Evolutionary conservation across 2,888 invertebrate genomes (phyloP), one percentile per base, ranked within the genome.

Genomic region (Julus scandinavius): DNA sequence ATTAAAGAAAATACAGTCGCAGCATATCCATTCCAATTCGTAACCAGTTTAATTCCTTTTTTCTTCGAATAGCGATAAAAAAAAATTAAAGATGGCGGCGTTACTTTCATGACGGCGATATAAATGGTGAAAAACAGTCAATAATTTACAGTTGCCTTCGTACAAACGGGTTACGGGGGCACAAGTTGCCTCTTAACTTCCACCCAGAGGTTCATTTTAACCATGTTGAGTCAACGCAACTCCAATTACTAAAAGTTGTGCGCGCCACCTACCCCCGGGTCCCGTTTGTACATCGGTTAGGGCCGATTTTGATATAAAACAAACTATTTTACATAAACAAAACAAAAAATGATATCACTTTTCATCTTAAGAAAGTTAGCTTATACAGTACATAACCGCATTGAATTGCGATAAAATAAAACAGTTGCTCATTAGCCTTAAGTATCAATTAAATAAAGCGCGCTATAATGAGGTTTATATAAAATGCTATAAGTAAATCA

Each of bases 371-470:
- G 63, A 63, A 63, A 63, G n/a, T 63, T 63, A 17, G 63, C 63
- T 29, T 54, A 54, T 63, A 63, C n/a, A 63, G 63, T 63, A 63
- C 63, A 63, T 20, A 63, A 63, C 63, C 63, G 63, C 63, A 0
- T 58, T 58, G 17, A 7, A 4, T 50, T 50, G 50, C 3, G 13
- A 50, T 50, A 50, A 50, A 50, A 50, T 50, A 50, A 50, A 50
- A 13, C 50, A 58, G 17, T 17, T 17, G 58, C 58, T 58, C 58
- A 5, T 63, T 63, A 63, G 63, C 63, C 63, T 63, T 63, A 63
- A 63, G 63, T 63, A 63, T 63, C 63, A 63, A 63, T 63, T 63
- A 63, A 63, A 63, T 63, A 63, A 63, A 63, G 63, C 63, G 63
- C n/a, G 63, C 20, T 63, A 63, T 63, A 63, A 63, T 63, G 20